Evolutionary conservation across 1,140 invertebrate genomes (phyloP).

Genomic region (Trichonephila clavata): DNA sequence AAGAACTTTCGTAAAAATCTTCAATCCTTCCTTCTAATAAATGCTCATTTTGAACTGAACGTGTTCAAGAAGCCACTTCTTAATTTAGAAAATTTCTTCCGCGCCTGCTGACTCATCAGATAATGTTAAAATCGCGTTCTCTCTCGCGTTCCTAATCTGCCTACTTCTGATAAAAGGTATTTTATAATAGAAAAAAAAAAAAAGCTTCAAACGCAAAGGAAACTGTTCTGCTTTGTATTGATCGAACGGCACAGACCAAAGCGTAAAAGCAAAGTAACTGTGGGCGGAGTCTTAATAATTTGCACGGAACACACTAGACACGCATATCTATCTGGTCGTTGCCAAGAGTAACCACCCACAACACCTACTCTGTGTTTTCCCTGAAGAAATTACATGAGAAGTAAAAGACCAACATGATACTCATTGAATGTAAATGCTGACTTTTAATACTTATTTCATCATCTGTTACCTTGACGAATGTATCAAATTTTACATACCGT

Average conservation of each 20-base stretch:
- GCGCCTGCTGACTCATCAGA: neutral
- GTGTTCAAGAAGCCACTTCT: too few species aligned
- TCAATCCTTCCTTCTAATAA: too few species aligned
- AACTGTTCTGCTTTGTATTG: slow-evolving; percentile 22
- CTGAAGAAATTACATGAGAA: slow-evolving; percentile 34
- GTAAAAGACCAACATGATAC: neutral
- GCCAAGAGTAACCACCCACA: slow-evolving; percentile 68
- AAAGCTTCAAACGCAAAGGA: neutral
- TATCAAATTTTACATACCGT: neutral
- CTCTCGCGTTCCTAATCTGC: neutral
- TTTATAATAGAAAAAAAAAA: neutral
- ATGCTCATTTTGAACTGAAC: too few species aligned
- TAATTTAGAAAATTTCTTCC: neutral
- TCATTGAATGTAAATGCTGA: neutral
- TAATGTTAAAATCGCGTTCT: neutral
- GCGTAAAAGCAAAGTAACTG: slow-evolving; percentile 38
- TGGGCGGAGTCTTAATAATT: slow-evolving; percentile 61
- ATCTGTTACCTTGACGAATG: neutral
- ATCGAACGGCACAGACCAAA: neutral
- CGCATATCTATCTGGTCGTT: slow-evolving; percentile 52
- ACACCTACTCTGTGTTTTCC: slow-evolving; percentile 51
- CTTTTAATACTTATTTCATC: neutral
- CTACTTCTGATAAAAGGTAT: neutral
- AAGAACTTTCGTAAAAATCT: too few species aligned
- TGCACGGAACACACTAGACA: slow-evolving; percentile 49